phyloP scores from a whole-genome alignment of 2,888 invertebrate species.

The Andrena marginata region DNA sequence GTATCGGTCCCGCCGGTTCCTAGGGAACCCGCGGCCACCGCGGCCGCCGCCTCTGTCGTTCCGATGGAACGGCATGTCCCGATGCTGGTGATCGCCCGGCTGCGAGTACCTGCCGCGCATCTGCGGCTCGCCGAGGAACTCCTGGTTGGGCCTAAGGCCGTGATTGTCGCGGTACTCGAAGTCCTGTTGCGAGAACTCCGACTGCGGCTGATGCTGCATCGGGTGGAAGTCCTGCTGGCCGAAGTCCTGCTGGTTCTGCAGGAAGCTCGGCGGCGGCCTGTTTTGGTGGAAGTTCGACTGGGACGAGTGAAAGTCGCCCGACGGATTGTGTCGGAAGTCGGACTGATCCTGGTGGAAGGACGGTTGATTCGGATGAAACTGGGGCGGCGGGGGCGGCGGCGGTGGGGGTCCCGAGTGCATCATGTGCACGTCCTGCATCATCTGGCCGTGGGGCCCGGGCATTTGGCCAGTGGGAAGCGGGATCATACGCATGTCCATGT shows the following conservation, averaged over 20 bases:
- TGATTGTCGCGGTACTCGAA: conserved; percentile 77
- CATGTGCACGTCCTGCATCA: conserved; percentile 71
- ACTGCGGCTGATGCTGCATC: conserved; percentile 69
- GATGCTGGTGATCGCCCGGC: conserved; percentile 69
- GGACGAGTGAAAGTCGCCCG: conserved; percentile 71
- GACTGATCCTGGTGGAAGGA: conserved; percentile 73
- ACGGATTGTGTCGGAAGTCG: conserved; percentile 64
- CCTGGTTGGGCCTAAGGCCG: conserved; percentile 67
- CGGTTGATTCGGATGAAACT: conserved; percentile 75
- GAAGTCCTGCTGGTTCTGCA: conserved; percentile 66
- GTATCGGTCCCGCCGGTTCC: conserved; percentile 77
- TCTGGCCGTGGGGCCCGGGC: conserved; percentile 64
- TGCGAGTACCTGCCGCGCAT: conserved; percentile 71
- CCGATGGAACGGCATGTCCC: conserved; percentile 75
- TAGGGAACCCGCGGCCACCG: conserved; percentile 75
- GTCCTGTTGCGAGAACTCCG: conserved; percentile 74
- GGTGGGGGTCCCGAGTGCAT: conserved; percentile 75
- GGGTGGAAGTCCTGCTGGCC: conserved; percentile 77
- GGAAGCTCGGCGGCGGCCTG: conserved; percentile 69
- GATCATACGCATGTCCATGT: conserved; percentile 83
- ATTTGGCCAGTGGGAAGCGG: conserved; percentile 75
- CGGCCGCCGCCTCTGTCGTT: conserved; percentile 74
- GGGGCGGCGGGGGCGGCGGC: conserved; percentile 72
- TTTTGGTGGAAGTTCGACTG: conserved; percentile 76
- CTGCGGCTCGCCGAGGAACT: conserved; percentile 72